Percentiles rank a stretch among this genome's conserved stretches.
These are phyloP conservation scores for Argyrosomus japonicus DNA, from an alignment of 2,113 vertebrate species.

Conservation along the genomic window DNA sequence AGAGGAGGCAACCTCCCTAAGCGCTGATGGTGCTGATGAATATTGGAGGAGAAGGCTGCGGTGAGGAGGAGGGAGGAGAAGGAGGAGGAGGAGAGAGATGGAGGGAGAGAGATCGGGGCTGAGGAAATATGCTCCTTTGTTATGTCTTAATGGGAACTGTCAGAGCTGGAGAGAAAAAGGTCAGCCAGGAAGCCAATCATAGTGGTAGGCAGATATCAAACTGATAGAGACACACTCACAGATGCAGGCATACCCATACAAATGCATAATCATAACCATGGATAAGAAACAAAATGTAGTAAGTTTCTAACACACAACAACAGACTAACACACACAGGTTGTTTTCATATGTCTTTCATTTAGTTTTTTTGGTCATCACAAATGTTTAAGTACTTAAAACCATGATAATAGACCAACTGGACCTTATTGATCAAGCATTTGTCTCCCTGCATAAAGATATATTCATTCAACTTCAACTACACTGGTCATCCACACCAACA, in stretches of 20 bases:
- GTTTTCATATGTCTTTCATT: no score
- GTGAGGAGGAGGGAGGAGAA: constrained; percentile 24
- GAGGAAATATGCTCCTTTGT: constrained; percentile 71
- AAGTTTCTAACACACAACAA: not conserved
- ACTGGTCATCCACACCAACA: no score
- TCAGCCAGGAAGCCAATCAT: constrained; percentile 51
- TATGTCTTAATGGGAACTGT: constrained; percentile 71
- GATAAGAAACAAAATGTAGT: not conserved
- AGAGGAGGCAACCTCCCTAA: constrained; percentile 41
- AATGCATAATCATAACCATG: not conserved
- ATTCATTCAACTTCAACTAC: no score
- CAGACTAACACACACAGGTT: not conserved
- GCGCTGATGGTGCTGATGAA: constrained; percentile 64
- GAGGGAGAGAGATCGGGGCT: constrained; percentile 40
- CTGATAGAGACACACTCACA: constrained; percentile 19
- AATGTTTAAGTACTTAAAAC: not conserved
- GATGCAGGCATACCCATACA: not conserved
- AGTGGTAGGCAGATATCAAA: constrained; percentile 35
- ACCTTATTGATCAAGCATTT: not conserved
- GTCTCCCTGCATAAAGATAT: no score
- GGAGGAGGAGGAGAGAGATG: constrained; percentile 11
- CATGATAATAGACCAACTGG: not conserved
- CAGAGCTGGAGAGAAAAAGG: constrained; percentile 69
- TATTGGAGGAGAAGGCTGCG: constrained; percentile 63
- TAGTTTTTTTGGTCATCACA: not conserved